Conservation (phyloP, 2,888 invertebrate species). For the Thymelicus acteon region DNA sequence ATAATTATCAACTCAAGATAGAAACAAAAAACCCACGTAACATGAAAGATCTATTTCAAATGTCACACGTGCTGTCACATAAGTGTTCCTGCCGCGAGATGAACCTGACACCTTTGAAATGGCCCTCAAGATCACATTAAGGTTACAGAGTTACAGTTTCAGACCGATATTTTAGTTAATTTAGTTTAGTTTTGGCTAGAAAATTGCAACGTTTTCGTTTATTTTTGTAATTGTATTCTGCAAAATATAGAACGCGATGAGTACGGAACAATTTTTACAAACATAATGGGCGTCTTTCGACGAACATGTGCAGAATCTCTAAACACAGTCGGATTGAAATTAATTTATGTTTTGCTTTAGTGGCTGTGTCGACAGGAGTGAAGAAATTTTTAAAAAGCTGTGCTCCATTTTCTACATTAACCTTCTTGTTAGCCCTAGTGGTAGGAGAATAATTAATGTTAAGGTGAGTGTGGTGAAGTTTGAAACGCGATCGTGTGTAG, state of each 20-base stretch:
- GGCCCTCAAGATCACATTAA: too few species aligned
- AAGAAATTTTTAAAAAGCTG: conserved; percentile 34
- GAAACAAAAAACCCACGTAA: too few species aligned
- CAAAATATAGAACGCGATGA: conserved; percentile 16
- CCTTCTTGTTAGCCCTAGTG: not conserved
- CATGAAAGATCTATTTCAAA: too few species aligned
- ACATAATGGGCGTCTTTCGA: conserved; percentile 35
- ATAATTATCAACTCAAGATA: too few species aligned
- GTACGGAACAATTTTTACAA: conserved; percentile 20
- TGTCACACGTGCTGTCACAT: too few species aligned
- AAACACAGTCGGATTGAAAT: conserved; percentile 29
- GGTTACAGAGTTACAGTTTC: too few species aligned
- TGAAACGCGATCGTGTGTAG: too few species aligned
- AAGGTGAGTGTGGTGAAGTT: too few species aligned
- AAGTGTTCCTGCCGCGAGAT: too few species aligned
- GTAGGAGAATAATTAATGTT: not conserved
- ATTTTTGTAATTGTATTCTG: conserved; percentile 5
- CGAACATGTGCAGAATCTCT: conserved; percentile 34
- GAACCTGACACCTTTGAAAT: too few species aligned
- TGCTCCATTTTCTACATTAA: conserved; percentile 12
- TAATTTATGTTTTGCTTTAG: conserved; percentile 26
- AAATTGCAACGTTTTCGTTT: not conserved
- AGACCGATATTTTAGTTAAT: too few species aligned
- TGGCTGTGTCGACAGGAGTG: conserved; percentile 23
- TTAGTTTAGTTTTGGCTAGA: not conserved